These are phyloP conservation scores for Sebastes ruberrimus DNA, from an alignment of 2,797 vertebrate genomes.

Conservation along the genomic window DNA sequence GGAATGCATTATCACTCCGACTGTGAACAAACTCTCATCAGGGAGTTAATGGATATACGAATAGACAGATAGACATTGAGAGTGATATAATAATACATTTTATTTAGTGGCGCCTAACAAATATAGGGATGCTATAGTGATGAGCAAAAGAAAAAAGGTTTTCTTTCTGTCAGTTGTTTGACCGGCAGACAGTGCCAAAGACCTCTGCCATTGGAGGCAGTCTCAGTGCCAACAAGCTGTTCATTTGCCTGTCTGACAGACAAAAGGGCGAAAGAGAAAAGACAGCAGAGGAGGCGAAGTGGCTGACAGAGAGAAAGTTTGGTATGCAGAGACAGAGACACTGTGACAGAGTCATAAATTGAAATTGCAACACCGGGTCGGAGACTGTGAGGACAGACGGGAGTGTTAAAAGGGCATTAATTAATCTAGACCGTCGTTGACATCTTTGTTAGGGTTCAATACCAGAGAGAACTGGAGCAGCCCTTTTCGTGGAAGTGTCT, in stretches of 20 bases:
- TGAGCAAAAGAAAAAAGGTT: background rate
- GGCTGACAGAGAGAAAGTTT: background rate
- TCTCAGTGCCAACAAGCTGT: slow-evolving; percentile 30
- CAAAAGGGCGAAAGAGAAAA: background rate
- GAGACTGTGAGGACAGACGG: background rate
- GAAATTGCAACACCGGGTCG: background rate
- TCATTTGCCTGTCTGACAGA: slow-evolving; percentile 2
- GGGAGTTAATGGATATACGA: background rate
- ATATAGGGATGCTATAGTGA: too few relatives aligned
- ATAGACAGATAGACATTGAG: background rate
- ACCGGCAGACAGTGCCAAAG: background rate
- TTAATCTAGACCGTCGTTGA: background rate
- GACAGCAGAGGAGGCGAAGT: slow-evolving; percentile 1
- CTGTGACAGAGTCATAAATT: background rate
- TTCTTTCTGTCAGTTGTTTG: background rate
- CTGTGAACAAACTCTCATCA: background rate
- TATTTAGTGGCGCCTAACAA: background rate
- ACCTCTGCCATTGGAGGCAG: background rate
- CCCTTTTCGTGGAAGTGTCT: background rate
- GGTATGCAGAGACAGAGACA: background rate
- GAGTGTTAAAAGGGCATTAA: background rate
- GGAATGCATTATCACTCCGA: slow-evolving; percentile 19
- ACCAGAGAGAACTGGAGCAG: background rate
- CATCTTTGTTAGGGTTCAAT: background rate
- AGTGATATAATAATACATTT: background rate